Percentiles rank a stretch among this genome's conserved stretches.
These are phyloP conservation scores for Coilia nasus DNA, from an alignment of 2,797 vertebrate genomes.

Conservation along the genomic window DNA sequence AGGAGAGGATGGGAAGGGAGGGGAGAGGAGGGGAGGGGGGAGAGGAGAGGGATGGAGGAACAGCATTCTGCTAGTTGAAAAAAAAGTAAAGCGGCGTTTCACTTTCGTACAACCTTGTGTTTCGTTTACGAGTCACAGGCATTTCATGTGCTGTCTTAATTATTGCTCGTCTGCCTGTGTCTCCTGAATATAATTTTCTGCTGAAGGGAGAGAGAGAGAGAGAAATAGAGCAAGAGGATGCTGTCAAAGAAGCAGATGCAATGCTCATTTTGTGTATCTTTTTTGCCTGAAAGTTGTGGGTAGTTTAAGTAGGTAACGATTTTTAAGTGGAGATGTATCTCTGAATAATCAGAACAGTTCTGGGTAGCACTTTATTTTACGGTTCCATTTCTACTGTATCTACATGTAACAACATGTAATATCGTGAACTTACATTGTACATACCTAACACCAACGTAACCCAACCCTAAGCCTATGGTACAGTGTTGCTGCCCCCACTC, in stretches of 20 bases:
- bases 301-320: neutral
- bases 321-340: neutral
- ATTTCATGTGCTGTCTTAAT: constrained; percentile 55
- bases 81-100: constrained; percentile 45
- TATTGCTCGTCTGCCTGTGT: constrained; percentile 39
- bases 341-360: neutral
- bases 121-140: constrained; percentile 45
- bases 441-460: too few species aligned
- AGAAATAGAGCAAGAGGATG: neutral
- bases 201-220: neutral
- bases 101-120: constrained; percentile 52
- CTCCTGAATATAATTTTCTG: constrained; percentile 51
- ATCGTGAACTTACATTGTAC: too few species aligned
- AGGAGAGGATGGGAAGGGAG: neutral
- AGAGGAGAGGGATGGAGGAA: constrained; percentile 48
- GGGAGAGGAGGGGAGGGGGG: neutral
- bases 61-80: constrained; percentile 26
- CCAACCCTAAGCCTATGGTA: too few species aligned
- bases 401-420: too few species aligned
- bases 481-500: too few species aligned
- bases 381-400: too few species aligned
- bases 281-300: neutral
- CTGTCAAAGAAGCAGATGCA: neutral
- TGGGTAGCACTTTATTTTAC: neutral
- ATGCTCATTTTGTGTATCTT: neutral